phyloP scores from a whole-genome alignment of 37 sponge, comb jelly and placozoan genomes.

The Aplysina aerophoba region DNA sequence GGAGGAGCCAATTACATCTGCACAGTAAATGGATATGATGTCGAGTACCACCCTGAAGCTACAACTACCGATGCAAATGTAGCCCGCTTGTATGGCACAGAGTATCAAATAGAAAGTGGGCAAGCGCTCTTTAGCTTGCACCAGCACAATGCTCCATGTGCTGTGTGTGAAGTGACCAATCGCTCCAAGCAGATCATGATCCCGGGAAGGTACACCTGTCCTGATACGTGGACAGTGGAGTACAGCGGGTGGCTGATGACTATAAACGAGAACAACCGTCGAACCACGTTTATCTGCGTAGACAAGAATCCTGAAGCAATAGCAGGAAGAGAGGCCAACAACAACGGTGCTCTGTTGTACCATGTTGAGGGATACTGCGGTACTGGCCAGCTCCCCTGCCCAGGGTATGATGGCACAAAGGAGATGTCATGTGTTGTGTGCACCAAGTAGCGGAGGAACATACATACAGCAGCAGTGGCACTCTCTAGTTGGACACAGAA shows the following conservation, averaged over 20 bases:
- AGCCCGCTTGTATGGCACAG: conserved; percentile 30
- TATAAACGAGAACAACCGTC: background rate
- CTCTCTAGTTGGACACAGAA: background rate
- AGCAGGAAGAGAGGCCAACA: conserved; percentile 5
- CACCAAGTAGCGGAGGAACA: conserved; percentile 19
- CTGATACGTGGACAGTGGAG: conserved; percentile 49
- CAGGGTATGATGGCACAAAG: conserved; percentile 38
- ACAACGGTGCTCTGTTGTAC: conserved; percentile 39
- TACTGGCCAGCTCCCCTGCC: conserved; percentile 44
- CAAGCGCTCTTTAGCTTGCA: background rate
- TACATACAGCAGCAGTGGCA: background rate
- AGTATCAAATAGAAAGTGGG: conserved; percentile 12
- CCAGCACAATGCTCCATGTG: conserved; percentile 59
- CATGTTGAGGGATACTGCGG: conserved; percentile 44
- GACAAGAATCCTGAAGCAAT: conserved; percentile 47
- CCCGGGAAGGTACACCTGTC: conserved; percentile 46
- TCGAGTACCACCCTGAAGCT: conserved; percentile 16
- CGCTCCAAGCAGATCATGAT: conserved; percentile 44
- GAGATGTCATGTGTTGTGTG: conserved; percentile 67
- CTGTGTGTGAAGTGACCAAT: conserved; percentile 48
- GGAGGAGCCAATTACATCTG: conserved; percentile 36
- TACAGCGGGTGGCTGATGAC: conserved; percentile 64
- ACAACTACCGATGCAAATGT: conserved; percentile 10
- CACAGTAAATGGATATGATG: background rate
- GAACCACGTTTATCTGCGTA: conserved; percentile 46